These are phyloP conservation scores for Meda fulgida DNA, from an alignment of 2,797 vertebrate species.

Conservation along the genomic window DNA sequence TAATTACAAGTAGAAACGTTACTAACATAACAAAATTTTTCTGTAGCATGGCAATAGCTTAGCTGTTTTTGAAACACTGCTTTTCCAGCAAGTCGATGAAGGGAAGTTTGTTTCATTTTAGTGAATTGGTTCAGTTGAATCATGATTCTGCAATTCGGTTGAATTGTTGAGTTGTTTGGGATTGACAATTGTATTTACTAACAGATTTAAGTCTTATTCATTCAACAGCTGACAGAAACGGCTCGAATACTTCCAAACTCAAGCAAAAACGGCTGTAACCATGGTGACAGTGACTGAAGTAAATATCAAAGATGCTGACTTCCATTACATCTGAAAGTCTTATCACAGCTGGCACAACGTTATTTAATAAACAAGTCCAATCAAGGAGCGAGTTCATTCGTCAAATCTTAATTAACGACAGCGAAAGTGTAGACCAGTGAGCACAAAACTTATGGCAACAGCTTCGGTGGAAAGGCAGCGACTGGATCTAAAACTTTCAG, in stretches of 20 bases:
- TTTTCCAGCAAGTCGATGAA: not conserved
- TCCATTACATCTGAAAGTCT: not conserved
- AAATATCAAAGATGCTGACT: not conserved
- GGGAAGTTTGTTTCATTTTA: not conserved
- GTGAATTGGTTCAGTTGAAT: not conserved
- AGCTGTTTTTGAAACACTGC: not conserved
- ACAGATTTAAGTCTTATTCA: not conserved
- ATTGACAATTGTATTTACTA: not conserved
- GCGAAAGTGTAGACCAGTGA: not conserved
- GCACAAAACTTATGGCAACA: not conserved
- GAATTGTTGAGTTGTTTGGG: not conserved
- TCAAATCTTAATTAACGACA: not conserved
- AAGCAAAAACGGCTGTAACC: not conserved
- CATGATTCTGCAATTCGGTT: not conserved
- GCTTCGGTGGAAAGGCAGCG: not conserved
- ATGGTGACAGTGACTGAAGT: not conserved
- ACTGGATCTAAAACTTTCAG: not conserved
- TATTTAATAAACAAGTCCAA: not conserved
- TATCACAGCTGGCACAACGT: not conserved
- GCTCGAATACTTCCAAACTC: not conserved
- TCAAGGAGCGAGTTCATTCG: not conserved
- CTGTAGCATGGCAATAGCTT: not conserved
- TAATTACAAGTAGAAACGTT: conserved; percentile 22
- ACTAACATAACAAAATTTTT: not conserved
- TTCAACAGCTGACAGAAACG: not conserved